These are phyloP conservation scores for Rhynchopsitta pachyrhyncha DNA, from an alignment of 2,113 vertebrate genomes.

Conservation along the genomic window DNA sequence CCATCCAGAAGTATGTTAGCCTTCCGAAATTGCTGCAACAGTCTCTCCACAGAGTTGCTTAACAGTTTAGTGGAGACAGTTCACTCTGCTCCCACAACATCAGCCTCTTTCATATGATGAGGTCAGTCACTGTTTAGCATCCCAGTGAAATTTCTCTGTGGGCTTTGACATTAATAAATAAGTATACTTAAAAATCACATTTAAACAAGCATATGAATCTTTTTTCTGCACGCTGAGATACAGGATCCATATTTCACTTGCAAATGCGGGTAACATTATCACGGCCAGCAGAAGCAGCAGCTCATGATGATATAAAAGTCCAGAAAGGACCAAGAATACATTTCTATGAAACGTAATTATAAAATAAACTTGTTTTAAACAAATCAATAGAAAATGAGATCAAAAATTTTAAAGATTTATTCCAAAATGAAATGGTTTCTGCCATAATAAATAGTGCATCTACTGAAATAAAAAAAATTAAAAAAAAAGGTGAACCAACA, in stretches of 20 bases:
- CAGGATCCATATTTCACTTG: not conserved
- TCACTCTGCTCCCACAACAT: not conserved
- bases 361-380: not conserved
- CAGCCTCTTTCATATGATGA: not conserved
- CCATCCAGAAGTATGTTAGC: not conserved
- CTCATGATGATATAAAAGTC: not conserved
- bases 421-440: not conserved
- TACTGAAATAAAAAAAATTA: not conserved
- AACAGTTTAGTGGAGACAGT: not conserved
- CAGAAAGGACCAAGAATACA: not conserved
- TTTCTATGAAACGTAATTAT: not conserved
- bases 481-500: not conserved
- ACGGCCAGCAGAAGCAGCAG: not conserved
- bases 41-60: not conserved
- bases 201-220: not conserved
- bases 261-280: not conserved
- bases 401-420: slow-evolving; percentile 1
- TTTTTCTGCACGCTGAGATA: not conserved
- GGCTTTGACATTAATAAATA: not conserved
- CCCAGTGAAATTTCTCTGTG: not conserved
- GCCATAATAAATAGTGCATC: slow-evolving; percentile 5
- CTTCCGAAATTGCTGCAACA: not conserved
- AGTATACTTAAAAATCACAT: not conserved
- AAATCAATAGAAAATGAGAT: not conserved
- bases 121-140: not conserved